phyloP scores from a whole-genome alignment of 2,797 vertebrate species.

The Vipera ursinii region DNA sequence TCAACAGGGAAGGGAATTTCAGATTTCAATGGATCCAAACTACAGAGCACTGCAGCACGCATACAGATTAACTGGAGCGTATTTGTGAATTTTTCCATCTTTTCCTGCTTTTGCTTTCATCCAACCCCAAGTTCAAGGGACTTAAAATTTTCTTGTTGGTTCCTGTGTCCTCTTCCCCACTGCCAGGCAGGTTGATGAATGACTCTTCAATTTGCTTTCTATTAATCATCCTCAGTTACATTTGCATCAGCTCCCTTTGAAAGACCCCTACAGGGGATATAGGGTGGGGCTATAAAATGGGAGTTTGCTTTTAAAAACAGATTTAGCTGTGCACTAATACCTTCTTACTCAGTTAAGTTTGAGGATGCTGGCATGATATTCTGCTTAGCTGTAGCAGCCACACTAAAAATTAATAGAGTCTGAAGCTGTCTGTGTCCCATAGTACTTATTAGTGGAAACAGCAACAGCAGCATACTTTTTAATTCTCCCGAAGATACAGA shows the following conservation, averaged over 20 bases:
- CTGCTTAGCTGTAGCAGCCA: background rate
- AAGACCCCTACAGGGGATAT: conserved; percentile 22
- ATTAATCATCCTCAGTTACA: conserved; percentile 67
- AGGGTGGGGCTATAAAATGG: conserved; percentile 38
- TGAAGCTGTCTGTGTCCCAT: too few relatives aligned
- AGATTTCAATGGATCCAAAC: conserved; percentile 77
- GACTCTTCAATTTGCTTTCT: conserved; percentile 67
- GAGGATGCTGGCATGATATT: background rate
- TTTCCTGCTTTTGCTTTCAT: conserved; percentile 58
- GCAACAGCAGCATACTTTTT: background rate
- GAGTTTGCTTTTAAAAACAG: conserved; percentile 47
- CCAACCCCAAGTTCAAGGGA: conserved; percentile 60
- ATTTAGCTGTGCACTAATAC: background rate
- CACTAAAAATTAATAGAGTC: background rate
- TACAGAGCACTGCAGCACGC: conserved; percentile 71
- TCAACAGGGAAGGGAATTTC: conserved; percentile 79
- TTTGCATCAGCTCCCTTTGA: conserved; percentile 63
- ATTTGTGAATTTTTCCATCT: conserved; percentile 72
- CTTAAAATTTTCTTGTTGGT: conserved; percentile 63
- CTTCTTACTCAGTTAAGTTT: background rate
- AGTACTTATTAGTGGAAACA: background rate
- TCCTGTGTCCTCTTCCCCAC: conserved; percentile 56
- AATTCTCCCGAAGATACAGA: background rate
- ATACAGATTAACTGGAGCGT: conserved; percentile 76
- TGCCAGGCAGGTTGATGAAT: conserved; percentile 67